Evolutionary conservation across 2,888 invertebrate species (phyloP).

Genomic region (Cephonodes hylas): DNA sequence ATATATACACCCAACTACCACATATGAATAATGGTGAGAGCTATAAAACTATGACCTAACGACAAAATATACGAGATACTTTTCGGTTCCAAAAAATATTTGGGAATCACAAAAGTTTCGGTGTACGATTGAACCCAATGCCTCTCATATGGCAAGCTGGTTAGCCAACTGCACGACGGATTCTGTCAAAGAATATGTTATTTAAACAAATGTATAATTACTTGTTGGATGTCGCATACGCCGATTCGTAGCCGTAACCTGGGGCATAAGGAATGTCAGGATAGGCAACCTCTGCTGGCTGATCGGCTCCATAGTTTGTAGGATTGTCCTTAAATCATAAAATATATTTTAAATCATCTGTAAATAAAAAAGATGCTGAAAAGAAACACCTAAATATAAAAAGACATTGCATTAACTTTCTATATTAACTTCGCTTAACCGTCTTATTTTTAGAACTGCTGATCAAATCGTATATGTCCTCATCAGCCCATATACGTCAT

Average conservation of each 20-base stretch:
- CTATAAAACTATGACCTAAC: no score
- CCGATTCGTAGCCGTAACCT: constrained; percentile 58
- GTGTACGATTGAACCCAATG: no score
- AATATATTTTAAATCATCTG: not conserved
- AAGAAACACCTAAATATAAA: no score
- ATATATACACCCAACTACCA: no score
- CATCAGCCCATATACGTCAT: no score
- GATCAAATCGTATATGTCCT: no score
- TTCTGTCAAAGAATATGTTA: no score
- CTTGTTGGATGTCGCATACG: constrained; percentile 51
- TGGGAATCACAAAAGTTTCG: no score
- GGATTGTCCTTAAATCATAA: constrained; percentile 53
- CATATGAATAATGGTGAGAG: not conserved
- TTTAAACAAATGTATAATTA: constrained; percentile 29
- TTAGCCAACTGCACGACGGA: no score
- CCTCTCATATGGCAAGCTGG: no score
- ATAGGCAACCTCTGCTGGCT: constrained; percentile 57
- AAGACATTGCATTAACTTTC: not conserved
- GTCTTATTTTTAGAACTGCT: not conserved
- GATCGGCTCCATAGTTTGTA: constrained; percentile 49
- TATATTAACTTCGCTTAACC: not conserved
- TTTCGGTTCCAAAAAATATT: no score
- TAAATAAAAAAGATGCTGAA: not conserved
- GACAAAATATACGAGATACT: no score
- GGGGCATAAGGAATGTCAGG: constrained; percentile 74